Conservation (phyloP, 64 coral and sea anemone genomes). For the Montipora efflorescens region DNA sequence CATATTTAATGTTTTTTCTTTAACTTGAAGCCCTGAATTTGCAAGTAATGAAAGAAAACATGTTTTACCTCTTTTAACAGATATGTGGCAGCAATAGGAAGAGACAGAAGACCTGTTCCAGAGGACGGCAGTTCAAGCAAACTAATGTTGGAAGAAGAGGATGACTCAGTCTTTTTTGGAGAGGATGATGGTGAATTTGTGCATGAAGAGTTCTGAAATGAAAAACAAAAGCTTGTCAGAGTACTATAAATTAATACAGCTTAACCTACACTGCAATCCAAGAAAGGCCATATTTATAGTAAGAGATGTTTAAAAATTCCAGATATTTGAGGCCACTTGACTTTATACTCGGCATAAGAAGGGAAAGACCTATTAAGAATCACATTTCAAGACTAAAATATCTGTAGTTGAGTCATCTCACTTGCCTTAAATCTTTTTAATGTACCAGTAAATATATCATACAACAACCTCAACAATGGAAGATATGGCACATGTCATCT, state of each 20-base stretch:
- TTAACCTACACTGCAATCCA: too few relatives aligned
- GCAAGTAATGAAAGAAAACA: not conserved
- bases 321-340: too few relatives aligned
- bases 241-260: not conserved
- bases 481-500: too few relatives aligned
- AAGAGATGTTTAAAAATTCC: too few relatives aligned
- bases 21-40: not conserved
- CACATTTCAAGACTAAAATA: too few relatives aligned
- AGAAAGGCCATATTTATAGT: too few relatives aligned
- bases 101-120: constrained; percentile 1
- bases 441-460: too few relatives aligned
- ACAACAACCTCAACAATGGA: too few relatives aligned
- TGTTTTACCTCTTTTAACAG: constrained; percentile 33
- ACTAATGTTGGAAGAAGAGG: not conserved
- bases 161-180: constrained; percentile 3
- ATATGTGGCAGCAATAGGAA: constrained; percentile 15
- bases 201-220: not conserved
- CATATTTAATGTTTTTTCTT: not conserved
- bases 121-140: not conserved
- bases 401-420: too few relatives aligned
- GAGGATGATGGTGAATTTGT: constrained; percentile 17
- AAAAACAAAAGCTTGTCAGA: not conserved
- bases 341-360: too few relatives aligned
- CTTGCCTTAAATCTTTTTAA: too few relatives aligned
- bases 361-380: too few relatives aligned